Conservation (phyloP, 2,888 invertebrate species). For the Girardia tigrina region DNA sequence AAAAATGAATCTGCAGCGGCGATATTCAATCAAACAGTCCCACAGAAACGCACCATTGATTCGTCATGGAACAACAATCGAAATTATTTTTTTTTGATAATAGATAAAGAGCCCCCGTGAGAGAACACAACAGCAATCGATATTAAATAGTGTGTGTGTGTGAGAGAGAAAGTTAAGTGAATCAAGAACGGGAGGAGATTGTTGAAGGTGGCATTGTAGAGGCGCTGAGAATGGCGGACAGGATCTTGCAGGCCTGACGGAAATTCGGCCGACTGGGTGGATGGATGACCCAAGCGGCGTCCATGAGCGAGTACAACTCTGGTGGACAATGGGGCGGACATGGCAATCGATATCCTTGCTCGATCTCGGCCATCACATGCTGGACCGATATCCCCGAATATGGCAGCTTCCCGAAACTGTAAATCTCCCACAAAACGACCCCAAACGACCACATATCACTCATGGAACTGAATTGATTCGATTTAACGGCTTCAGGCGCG, state of each 20-base stretch:
- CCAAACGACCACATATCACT: conserved; percentile 36
- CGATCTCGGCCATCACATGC: conserved; percentile 32
- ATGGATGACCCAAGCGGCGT: conserved; percentile 23
- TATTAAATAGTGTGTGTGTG: no score
- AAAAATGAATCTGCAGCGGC: no score
- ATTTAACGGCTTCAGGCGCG: conserved; percentile 85
- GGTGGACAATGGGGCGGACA: conserved; percentile 31
- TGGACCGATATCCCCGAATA: conserved; percentile 33
- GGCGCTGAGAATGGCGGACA: not conserved
- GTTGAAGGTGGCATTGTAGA: no score
- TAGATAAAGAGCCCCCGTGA: no score
- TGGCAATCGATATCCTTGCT: conserved; percentile 34
- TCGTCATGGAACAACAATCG: no score
- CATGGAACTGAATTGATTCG: conserved; percentile 39
- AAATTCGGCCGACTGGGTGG: conserved; percentile 25
- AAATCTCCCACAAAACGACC: conserved; percentile 34
- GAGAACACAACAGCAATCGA: no score
- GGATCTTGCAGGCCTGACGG: not conserved
- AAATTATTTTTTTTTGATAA: no score
- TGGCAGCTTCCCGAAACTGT: conserved; percentile 34
- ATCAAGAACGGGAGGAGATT: not conserved
- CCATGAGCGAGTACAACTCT: conserved; percentile 27
- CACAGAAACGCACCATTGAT: no score
- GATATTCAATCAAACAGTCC: no score
- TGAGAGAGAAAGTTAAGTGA: no score